Conservation (phyloP, 2,113 vertebrate species). For the Scomber scombrus region DNA sequence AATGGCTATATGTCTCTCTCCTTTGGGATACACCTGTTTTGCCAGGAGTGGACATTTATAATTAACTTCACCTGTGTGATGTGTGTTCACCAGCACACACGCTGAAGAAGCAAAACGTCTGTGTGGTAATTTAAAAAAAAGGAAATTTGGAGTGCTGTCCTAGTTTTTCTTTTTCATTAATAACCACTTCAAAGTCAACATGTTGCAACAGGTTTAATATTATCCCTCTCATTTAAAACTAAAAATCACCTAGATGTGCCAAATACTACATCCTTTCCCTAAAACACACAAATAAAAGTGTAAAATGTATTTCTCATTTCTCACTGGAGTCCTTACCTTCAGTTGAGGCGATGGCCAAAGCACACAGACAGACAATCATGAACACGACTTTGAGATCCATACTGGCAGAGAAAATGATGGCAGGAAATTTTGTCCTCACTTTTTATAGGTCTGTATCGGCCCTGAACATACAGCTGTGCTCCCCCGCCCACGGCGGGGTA, state of each 20-base stretch:
- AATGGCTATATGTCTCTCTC: no score
- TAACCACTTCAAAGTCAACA: neutral
- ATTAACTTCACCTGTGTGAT: no score
- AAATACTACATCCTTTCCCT: neutral
- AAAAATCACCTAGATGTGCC: neutral
- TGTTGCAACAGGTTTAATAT: neutral
- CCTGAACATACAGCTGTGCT: neutral
- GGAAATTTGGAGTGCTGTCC: no score
- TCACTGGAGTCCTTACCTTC: conserved; percentile 75
- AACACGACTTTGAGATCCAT: conserved; percentile 76
- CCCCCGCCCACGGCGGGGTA: neutral
- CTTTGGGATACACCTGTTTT: no score
- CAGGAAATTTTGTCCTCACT: neutral
- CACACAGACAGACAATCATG: conserved; percentile 59
- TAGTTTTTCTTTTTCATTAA: no score
- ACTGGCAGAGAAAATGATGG: conserved; percentile 29
- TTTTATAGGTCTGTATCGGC: conserved; percentile 45
- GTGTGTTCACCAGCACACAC: no score
- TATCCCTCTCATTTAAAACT: no score
- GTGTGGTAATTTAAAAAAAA: no score
- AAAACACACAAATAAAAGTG: no score
- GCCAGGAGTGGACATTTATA: no score
- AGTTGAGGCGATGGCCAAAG: conserved; percentile 55
- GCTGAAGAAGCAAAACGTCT: no score
- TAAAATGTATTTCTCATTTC: neutral